These are phyloP conservation scores for Thelaira solivaga DNA, from an alignment of 2,888 invertebrate species.

Conservation along the genomic window DNA sequence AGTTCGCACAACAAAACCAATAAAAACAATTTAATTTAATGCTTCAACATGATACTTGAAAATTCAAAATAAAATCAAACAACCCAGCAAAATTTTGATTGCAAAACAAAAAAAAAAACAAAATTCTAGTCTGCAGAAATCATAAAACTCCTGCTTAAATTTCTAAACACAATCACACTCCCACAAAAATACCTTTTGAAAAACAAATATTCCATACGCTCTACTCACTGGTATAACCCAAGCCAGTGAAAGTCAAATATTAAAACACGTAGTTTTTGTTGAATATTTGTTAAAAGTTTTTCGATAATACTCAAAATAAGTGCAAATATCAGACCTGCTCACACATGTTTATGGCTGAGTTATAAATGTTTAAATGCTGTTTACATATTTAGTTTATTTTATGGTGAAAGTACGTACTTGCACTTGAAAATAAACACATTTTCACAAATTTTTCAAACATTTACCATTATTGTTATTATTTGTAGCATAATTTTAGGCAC, in stretches of 20 bases:
- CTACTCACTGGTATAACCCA: too few relatives aligned
- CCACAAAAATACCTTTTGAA: too few relatives aligned
- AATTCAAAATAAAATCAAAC: neutral
- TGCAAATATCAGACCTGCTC: constrained; percentile 60
- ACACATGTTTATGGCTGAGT: constrained; percentile 28
- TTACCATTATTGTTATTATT: constrained; percentile 50
- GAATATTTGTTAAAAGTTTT: constrained; percentile 72
- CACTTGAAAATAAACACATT: constrained; percentile 57
- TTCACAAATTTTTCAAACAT: constrained; percentile 52
- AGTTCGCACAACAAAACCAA: constrained; percentile 47
- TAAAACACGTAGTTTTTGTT: constrained; percentile 50
- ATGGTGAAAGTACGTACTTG: constrained; percentile 13
- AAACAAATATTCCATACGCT: too few relatives aligned
- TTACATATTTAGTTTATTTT: constrained; percentile 14
- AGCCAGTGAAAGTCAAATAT: constrained; percentile 28
- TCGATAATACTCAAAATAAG: constrained; percentile 74
- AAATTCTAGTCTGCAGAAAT: too few relatives aligned
- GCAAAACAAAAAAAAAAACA: too few relatives aligned
- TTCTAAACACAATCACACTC: neutral
- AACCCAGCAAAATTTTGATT: constrained; percentile 17
- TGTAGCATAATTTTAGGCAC: constrained; percentile 61
- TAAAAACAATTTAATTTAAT: constrained; percentile 24
- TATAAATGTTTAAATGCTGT: constrained; percentile 8
- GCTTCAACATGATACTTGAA: constrained; percentile 7
- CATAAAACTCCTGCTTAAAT: neutral